These are phyloP conservation scores for Champsocephalus gunnari DNA, from an alignment of 2,797 vertebrate species.

Conservation along the genomic window DNA sequence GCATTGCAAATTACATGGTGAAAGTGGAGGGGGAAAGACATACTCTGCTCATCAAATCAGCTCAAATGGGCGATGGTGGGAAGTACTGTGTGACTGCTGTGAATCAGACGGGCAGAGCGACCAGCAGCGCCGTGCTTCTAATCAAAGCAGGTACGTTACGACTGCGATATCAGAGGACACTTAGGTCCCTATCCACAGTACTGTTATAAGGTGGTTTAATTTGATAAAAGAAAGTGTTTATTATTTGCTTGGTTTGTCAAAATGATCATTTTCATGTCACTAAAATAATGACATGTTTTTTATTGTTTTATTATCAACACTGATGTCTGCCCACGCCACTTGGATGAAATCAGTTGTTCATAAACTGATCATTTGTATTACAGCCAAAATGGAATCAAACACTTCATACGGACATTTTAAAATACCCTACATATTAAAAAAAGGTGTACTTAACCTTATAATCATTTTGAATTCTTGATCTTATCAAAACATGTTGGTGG, in stretches of 20 bases:
- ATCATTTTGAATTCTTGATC: constrained; percentile 1
- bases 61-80: constrained; percentile 87
- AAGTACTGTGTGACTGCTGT: constrained; percentile 90
- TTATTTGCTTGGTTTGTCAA: not conserved
- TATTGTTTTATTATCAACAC: constrained; percentile 1
- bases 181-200: not conserved
- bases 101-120: constrained; percentile 90
- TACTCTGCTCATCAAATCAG: constrained; percentile 90
- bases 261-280: not conserved
- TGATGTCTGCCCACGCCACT: not conserved
- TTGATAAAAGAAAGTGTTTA: not conserved
- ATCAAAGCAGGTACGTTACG: constrained; percentile 90
- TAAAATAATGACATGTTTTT: not conserved
- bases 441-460: not conserved
- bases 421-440: not conserved
- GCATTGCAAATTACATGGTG: constrained; percentile 82
- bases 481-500: constrained; percentile 8
- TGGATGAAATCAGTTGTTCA: not conserved
- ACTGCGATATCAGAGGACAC: not conserved
- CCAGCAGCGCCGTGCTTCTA: constrained; percentile 88
- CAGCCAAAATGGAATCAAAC: not conserved
- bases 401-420: not conserved
- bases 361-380: not conserved
- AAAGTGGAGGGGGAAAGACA: constrained; percentile 95
- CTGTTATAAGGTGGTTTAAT: not conserved